Evolutionary conservation across 2,113 vertebrate species (phyloP), one percentile per base, ranked within the genome.

Genomic region (Centrocercus urophasianus): DNA sequence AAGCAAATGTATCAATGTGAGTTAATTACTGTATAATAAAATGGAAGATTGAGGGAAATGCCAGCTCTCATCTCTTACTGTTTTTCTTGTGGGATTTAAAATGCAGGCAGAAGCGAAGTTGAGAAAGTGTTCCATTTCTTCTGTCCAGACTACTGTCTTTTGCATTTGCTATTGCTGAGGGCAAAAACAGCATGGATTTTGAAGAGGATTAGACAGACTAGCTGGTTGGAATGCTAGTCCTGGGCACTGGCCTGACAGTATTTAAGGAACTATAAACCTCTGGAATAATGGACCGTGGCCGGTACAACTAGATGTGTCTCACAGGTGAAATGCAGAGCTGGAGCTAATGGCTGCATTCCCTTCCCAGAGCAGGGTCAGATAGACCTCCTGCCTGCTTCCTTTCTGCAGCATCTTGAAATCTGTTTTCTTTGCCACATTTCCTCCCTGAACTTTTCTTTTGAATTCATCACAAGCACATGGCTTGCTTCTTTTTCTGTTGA

Each of bases 41-140:
- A 38, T 63, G 36, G 57, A 77, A 36, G 57, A 25, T 64, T 80
- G 45, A 74, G 45, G 19, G 42, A 91, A 85, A 32, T 76, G 19
- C 38, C 54, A 66, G 19, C 24, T 79, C 67, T 93, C 1, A 0
- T 78, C 52, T 86, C 66, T 11, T 72, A 7, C 11, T 4, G 69
- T 70, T 67, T 56, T 30, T 30, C 10, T 56, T 56, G 36, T 70
- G 64, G 42, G 3, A 80, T 38, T 81, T 65, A 91, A 95, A 89
- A 59, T 17, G 11, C 45, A 85, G 21, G 74, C 81, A 83, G 71
- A 80, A 80, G 28, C 47, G 40, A 22, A 75, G 69, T 81, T 80
- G 80, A 83, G 91, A 90, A 94, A 94, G 82, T 92, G 74, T 93
- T 95, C 64, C 72, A 36, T 88, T 94, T 93, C 82, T 97, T 91